A percentile compares a stretch with the other conserved stretches of the same genome.
These are phyloP conservation scores for Bostrychus sinensis DNA, from an alignment of 2,113 vertebrate species.

Conservation along the genomic window DNA sequence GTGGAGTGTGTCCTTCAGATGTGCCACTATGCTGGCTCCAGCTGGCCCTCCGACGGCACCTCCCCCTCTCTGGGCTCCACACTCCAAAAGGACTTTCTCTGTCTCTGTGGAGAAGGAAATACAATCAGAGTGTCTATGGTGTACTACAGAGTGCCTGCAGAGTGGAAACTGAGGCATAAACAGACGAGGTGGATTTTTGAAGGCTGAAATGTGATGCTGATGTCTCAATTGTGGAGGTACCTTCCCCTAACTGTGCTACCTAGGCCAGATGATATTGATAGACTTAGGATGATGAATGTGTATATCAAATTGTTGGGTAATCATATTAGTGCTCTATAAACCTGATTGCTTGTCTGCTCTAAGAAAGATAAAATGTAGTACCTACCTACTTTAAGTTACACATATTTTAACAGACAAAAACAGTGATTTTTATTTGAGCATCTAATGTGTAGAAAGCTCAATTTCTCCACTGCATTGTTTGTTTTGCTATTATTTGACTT, in stretches of 20 bases:
- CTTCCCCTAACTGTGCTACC: constrained; percentile 14
- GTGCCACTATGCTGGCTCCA: constrained; percentile 76
- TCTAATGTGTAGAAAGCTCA: neutral
- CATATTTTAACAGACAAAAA: neutral
- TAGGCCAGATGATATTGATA: neutral
- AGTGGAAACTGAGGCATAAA: neutral
- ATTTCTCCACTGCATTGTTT: constrained; percentile 16
- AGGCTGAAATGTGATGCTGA: constrained; percentile 35
- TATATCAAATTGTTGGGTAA: constrained; percentile 46
- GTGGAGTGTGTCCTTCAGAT: constrained; percentile 79
- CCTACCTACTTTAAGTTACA: neutral
- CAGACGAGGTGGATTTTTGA: constrained; percentile 4
- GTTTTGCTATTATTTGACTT: constrained; percentile 22
- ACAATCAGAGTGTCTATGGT: constrained; percentile 7
- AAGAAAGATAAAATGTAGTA: neutral
- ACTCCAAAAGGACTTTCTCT: constrained; percentile 73
- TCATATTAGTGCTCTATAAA: constrained; percentile 20
- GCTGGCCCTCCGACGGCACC: constrained; percentile 70
- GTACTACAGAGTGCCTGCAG: neutral
- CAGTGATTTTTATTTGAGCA: neutral
- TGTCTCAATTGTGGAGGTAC: constrained; percentile 13
- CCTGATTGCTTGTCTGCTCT: neutral
- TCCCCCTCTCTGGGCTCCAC: constrained; percentile 81
- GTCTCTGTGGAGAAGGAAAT: constrained; percentile 67
- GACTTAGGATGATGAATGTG: constrained; percentile 28